A percentile compares a stretch with the other conserved stretches of the same genome.
phyloP scores from a whole-genome alignment of 1,140 invertebrate species.

The Zaprionus camerounensis region DNA sequence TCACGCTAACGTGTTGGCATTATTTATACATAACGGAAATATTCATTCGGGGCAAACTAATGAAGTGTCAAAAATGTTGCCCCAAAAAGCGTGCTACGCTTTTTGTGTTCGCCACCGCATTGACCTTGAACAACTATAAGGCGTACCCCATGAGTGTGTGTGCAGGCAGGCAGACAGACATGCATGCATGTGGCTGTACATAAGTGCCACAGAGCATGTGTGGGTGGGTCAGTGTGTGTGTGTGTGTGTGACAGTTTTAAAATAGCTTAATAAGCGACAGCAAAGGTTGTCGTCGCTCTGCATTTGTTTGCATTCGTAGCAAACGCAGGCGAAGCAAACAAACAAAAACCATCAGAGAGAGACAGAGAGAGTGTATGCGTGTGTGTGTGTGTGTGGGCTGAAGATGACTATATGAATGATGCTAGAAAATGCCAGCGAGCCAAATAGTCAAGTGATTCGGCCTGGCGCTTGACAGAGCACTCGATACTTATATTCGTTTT shows the following conservation, averaged over 20 bases:
- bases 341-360: constrained; percentile 20
- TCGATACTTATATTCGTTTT: constrained; percentile 8
- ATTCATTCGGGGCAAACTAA: constrained; percentile 71
- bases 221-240: constrained; percentile 2
- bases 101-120: constrained; percentile 27
- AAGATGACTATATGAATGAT: constrained; percentile 68
- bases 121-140: constrained; percentile 38
- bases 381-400: constrained; percentile 11
- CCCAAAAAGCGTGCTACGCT: constrained; percentile 69
- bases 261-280: constrained; percentile 69
- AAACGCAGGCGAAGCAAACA: constrained; percentile 54
- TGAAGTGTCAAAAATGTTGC: constrained; percentile 77
- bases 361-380: not conserved
- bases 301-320: constrained; percentile 66
- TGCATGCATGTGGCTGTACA: too few species aligned
- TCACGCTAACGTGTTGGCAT: constrained; percentile 41
- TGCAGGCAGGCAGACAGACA: not conserved
- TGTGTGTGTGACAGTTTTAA: constrained; percentile 48
- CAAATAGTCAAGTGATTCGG: constrained; percentile 47
- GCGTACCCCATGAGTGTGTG: not conserved
- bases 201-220: not conserved
- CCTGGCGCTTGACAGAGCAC: constrained; percentile 28
- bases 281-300: constrained; percentile 20
- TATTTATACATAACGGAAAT: constrained; percentile 72
- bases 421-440: constrained; percentile 55